Conservation (phyloP, 2,888 invertebrate species). For the Lottia gigantea region DNA sequence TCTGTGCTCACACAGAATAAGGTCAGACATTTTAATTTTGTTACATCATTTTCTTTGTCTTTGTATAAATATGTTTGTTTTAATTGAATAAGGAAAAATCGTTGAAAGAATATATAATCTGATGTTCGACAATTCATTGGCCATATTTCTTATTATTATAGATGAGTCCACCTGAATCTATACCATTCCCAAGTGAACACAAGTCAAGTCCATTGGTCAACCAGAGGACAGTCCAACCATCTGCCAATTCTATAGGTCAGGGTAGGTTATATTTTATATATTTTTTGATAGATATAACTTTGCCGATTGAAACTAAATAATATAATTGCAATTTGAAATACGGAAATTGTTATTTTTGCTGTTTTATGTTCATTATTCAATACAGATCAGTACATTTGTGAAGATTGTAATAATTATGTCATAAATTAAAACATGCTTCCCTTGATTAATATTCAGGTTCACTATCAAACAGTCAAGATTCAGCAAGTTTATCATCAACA, state of each 20-base stretch:
- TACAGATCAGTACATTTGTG: no score
- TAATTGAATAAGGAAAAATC: no score
- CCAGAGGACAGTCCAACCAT: constrained; percentile 38
- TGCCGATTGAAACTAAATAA: no score
- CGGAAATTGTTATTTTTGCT: background rate
- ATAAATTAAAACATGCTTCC: no score
- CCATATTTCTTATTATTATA: constrained; percentile 21
- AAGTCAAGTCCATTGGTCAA: constrained; percentile 55
- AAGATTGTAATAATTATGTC: no score
- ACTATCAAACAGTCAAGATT: constrained; percentile 36
- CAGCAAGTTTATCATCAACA: constrained; percentile 30
- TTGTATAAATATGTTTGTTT: no score
- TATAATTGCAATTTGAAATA: background rate
- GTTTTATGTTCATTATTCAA: constrained; percentile 5
- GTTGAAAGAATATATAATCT: no score
- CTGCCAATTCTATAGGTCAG: constrained; percentile 30
- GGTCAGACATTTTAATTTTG: constrained; percentile 23
- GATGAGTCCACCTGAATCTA: constrained; percentile 52
- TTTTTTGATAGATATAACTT: no score
- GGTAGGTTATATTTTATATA: constrained; percentile 22
- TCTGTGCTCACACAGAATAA: constrained; percentile 34
- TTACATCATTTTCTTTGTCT: no score
- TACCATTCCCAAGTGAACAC: constrained; percentile 57
- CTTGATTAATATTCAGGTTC: constrained; percentile 40
- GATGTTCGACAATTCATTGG: no score